These are phyloP conservation scores for Passerina amoena DNA, from an alignment of 2,113 vertebrate species.

Conservation along the genomic window DNA sequence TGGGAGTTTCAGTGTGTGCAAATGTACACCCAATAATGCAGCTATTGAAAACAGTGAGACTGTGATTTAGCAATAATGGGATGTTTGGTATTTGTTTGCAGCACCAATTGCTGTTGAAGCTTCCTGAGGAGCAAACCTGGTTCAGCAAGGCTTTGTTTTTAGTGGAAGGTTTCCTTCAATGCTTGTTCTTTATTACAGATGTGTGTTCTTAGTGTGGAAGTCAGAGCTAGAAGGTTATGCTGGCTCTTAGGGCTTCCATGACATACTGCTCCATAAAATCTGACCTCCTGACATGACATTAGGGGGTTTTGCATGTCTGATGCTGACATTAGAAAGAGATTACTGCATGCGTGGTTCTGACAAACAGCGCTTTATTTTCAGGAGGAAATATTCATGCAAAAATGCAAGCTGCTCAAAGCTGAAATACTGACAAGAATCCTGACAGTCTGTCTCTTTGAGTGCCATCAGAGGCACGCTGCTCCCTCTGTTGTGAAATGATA, in stretches of 20 bases:
- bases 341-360: not conserved
- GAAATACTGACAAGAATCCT: conserved; percentile 41
- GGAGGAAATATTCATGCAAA: conserved; percentile 27
- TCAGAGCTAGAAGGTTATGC: not conserved
- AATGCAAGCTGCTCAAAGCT: conserved; percentile 23
- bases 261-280: not conserved
- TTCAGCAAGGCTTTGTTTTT: not conserved
- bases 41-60: not conserved
- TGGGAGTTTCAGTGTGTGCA: not conserved
- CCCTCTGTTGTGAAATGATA: conserved; percentile 51
- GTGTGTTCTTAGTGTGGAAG: not conserved
- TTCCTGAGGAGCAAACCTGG: not conserved
- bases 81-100: not conserved
- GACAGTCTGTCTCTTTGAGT: conserved; percentile 54
- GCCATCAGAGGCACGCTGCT: conserved; percentile 9
- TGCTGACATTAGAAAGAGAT: conserved; percentile 16
- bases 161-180: not conserved
- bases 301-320: conserved; percentile 23
- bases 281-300: conserved; percentile 8
- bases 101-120: not conserved
- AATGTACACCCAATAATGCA: not conserved
- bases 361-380: conserved; percentile 33
- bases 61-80: not conserved
- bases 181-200: not conserved
- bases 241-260: not conserved